phyloP scores from a whole-genome alignment of 2,113 vertebrate species.

The Sylvilagus bachmani region DNA sequence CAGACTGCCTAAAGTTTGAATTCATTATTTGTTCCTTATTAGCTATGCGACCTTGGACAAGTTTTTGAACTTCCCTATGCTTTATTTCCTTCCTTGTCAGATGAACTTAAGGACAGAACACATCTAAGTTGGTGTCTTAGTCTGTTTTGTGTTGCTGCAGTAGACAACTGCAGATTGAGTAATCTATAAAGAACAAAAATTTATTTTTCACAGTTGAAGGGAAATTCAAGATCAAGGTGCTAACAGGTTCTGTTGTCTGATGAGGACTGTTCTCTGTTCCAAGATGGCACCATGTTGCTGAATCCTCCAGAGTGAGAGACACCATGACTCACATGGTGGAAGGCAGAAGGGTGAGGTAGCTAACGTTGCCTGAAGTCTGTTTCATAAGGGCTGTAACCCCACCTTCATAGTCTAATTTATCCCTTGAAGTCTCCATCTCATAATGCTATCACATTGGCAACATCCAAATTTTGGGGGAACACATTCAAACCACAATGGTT shows the following conservation, averaged over 20 bases:
- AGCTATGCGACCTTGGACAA: not conserved
- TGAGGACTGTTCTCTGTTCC: not conserved
- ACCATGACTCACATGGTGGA: not conserved
- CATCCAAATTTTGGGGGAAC: not conserved
- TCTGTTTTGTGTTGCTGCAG: not conserved
- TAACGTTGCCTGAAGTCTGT: not conserved
- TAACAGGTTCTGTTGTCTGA: not conserved
- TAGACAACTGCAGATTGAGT: not conserved
- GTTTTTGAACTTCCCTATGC: not conserved
- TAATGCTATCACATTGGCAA: not conserved
- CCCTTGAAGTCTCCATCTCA: not conserved
- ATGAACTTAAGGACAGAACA: not conserved
- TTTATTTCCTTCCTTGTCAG: not conserved
- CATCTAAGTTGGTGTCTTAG: not conserved
- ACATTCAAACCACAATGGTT: not conserved
- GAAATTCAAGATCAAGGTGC: not conserved
- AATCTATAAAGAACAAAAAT: not conserved
- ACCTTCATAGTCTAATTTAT: not conserved
- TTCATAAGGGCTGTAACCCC: not conserved
- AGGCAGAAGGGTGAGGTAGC: not conserved
- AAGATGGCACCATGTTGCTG: not conserved
- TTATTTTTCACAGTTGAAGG: not conserved
- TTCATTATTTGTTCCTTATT: constrained; percentile 27
- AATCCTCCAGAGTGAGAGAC: not conserved
- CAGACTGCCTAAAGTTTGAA: not conserved